These are phyloP conservation scores for Protobothrops mucrosquamatus DNA, from an alignment of 2,113 vertebrate genomes.

Conservation along the genomic window DNA sequence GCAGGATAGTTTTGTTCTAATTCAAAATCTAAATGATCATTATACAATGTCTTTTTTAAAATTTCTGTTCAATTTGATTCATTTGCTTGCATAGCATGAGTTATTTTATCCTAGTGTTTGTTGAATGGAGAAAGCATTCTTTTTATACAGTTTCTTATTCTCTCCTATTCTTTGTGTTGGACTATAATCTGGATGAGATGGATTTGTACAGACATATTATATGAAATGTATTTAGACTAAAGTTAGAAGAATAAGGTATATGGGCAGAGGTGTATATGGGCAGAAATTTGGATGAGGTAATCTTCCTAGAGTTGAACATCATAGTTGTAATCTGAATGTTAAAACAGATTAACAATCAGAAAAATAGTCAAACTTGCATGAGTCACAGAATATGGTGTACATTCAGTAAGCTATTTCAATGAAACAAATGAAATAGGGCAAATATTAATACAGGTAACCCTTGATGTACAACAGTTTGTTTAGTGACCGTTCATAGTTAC, in stretches of 20 bases:
- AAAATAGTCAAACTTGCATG: background rate
- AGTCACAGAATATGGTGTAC: background rate
- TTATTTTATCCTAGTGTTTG: background rate
- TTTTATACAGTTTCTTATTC: background rate
- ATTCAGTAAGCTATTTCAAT: background rate
- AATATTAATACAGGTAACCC: background rate
- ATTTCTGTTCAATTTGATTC: background rate
- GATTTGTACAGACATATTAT: background rate
- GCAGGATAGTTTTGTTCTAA: constrained; percentile 1
- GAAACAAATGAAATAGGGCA: background rate
- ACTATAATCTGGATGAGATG: background rate
- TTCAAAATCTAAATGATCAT: background rate
- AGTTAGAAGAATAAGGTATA: background rate
- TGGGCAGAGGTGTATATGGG: background rate
- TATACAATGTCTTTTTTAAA: background rate
- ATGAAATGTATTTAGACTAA: background rate
- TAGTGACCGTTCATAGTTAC: background rate
- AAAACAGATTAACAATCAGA: background rate
- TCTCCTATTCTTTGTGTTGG: background rate
- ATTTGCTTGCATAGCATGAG: background rate
- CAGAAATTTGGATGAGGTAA: background rate
- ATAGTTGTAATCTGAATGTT: background rate
- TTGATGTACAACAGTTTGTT: background rate
- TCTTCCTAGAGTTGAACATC: background rate
- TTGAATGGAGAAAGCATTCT: background rate